These are phyloP conservation scores for Musca domestica DNA, from an alignment of 1,140 invertebrate genomes.

Conservation along the genomic window DNA sequence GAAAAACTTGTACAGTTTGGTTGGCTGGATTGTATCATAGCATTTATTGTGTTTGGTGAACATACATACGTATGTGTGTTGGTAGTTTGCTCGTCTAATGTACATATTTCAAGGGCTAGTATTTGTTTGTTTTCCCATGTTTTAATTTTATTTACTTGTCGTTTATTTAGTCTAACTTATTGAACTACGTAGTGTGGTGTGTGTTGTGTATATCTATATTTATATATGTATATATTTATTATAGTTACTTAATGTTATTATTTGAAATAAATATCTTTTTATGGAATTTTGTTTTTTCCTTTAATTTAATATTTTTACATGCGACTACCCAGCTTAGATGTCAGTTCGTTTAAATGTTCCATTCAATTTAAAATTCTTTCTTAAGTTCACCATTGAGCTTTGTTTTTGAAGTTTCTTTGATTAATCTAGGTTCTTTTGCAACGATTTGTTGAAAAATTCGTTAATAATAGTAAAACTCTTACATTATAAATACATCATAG, in stretches of 20 bases:
- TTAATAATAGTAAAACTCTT: conserved; percentile 27
- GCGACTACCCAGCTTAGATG: conserved; percentile 55
- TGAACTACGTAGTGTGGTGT: background rate
- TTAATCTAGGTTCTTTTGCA: conserved; percentile 34
- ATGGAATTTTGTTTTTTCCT: background rate
- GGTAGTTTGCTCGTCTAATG: too few species aligned
- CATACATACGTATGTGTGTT: too few species aligned
- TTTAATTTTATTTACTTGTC: too few species aligned
- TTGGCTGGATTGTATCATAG: too few species aligned
- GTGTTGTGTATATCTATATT: background rate
- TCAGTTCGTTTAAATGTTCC: conserved; percentile 40
- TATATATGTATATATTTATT: conserved; percentile 1
- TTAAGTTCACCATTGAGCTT: conserved; percentile 40
- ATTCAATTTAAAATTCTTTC: conserved; percentile 31
- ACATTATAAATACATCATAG: conserved; percentile 23
- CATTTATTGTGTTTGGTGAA: too few species aligned
- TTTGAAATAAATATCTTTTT: background rate
- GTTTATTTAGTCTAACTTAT: conserved; percentile 3
- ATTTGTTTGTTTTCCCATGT: too few species aligned
- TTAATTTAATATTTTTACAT: conserved; percentile 40
- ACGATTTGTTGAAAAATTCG: conserved; percentile 50
- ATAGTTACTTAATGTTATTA: conserved; percentile 5
- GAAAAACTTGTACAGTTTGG: too few species aligned
- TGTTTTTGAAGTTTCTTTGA: conserved; percentile 30
- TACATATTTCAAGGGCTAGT: too few species aligned